Conservation (phyloP, 2,888 invertebrate species). For the Acrobasis repandana region DNA sequence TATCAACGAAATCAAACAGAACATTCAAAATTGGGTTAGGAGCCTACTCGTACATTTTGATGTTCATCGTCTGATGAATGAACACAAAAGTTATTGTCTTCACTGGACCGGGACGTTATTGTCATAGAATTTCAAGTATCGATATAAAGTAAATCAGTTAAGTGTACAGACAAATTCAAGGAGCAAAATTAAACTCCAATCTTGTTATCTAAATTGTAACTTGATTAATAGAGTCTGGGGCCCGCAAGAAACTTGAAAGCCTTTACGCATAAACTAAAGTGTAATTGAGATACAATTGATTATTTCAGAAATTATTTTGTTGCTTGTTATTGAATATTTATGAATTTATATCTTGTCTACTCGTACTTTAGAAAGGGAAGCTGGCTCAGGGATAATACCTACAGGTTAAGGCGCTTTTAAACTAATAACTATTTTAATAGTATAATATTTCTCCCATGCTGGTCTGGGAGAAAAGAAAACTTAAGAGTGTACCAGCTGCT, state of each 20-base stretch:
- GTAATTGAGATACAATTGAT: conserved; percentile 3
- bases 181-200: conserved; percentile 18
- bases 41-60: not conserved
- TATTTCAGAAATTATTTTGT: conserved; percentile 1
- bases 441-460: too few relatives aligned
- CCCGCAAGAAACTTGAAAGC: conserved; percentile 14
- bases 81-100: conserved; percentile 2
- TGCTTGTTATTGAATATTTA: not conserved
- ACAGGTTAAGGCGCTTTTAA: too few relatives aligned
- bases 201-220: conserved; percentile 17
- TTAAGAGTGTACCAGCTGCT: too few relatives aligned
- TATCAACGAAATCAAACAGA: not conserved
- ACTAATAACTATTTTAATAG: too few relatives aligned
- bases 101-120: not conserved
- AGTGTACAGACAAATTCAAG: conserved; percentile 4
- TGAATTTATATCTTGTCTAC: conserved; percentile 4
- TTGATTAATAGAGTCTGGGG: not conserved
- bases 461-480: too few relatives aligned
- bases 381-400: too few relatives aligned
- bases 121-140: conserved; percentile 3
- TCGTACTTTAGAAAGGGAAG: not conserved
- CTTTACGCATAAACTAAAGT: conserved; percentile 13
- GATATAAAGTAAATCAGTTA: conserved; percentile 6
- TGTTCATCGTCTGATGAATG: not conserved
- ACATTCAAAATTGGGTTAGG: not conserved